Percentiles rank a stretch among this genome's conserved stretches.
These are phyloP conservation scores for Apantesis nais DNA, from an alignment of 2,888 invertebrate species.

Conservation along the genomic window DNA sequence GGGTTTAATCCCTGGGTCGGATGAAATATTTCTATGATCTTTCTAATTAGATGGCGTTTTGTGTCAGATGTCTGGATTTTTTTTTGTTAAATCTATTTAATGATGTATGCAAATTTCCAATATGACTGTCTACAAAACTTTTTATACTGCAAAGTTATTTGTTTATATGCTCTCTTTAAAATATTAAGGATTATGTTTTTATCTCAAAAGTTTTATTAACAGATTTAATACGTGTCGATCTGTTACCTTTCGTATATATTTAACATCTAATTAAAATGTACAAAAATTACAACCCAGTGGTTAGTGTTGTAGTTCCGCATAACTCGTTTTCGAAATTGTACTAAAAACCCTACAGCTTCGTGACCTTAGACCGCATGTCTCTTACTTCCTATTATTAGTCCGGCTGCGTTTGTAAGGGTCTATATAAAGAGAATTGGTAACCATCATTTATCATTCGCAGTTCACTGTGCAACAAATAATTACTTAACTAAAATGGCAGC, in stretches of 20 bases:
- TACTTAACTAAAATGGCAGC: slow-evolving; percentile 80
- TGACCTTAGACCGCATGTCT: slow-evolving; percentile 77
- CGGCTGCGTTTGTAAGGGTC: slow-evolving; percentile 68
- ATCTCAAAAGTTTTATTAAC: too few relatives aligned
- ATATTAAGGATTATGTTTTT: too few relatives aligned
- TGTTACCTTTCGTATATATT: not conserved
- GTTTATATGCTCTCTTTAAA: too few relatives aligned
- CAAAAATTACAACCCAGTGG: slow-evolving; percentile 24
- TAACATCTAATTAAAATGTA: not conserved
- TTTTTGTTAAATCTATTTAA: too few relatives aligned
- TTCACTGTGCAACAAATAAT: slow-evolving; percentile 75
- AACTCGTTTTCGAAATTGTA: slow-evolving; percentile 68
- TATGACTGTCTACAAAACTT: too few relatives aligned
- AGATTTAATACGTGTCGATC: too few relatives aligned
- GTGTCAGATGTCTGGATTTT: too few relatives aligned
- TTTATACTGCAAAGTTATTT: too few relatives aligned
- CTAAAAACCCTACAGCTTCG: slow-evolving; percentile 62
- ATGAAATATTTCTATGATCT: too few relatives aligned
- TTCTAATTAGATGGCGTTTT: too few relatives aligned
- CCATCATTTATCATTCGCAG: slow-evolving; percentile 78
- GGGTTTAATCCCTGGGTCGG: too few relatives aligned
- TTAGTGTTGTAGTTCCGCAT: slow-evolving; percentile 69
- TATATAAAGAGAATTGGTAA: slow-evolving; percentile 71
- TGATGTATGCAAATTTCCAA: too few relatives aligned
- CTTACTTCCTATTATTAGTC: slow-evolving; percentile 81